Evolutionary conservation across 2,797 vertebrate species (phyloP).

Genomic region (Argyrosomus regius): DNA sequence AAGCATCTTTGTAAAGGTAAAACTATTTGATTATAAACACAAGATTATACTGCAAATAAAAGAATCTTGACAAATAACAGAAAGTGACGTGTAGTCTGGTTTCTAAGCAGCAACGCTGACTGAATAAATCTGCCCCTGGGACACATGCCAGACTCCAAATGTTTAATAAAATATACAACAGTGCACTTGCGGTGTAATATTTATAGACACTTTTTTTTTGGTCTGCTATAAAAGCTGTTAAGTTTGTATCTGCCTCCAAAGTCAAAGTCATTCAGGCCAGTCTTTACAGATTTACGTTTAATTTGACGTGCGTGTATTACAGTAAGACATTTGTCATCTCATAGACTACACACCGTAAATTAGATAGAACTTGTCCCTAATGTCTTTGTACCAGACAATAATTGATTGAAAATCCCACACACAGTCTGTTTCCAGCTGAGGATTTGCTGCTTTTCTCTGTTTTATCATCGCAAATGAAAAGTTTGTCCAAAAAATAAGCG

Average conservation of each 20-base stretch:
- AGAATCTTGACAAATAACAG: not conserved
- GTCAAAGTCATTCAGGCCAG: not conserved
- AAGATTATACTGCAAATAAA: not conserved
- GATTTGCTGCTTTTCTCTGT: no score
- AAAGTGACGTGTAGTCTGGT: slow-evolving; percentile 3
- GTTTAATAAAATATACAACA: slow-evolving; percentile 11
- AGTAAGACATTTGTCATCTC: not conserved
- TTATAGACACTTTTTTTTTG: not conserved
- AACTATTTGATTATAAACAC: not conserved
- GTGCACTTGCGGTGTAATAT: not conserved
- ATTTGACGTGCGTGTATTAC: not conserved
- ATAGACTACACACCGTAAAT: not conserved
- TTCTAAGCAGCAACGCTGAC: not conserved
- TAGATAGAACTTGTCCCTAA: not conserved
- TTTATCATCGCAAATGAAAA: no score
- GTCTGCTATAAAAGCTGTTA: not conserved
- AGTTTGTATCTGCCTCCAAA: not conserved
- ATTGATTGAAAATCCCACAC: not conserved
- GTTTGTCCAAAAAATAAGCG: no score
- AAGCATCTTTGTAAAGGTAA: not conserved
- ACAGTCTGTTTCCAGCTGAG: no score
- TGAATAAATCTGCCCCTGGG: not conserved
- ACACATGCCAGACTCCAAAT: not conserved
- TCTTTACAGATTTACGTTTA: slow-evolving; percentile 1
- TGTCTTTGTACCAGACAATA: not conserved